A percentile compares a stretch with the other conserved stretches of the same genome.
Evolutionary conservation across 2,888 invertebrate species (phyloP).

Genomic region (Yponomeuta plumbellus): DNA sequence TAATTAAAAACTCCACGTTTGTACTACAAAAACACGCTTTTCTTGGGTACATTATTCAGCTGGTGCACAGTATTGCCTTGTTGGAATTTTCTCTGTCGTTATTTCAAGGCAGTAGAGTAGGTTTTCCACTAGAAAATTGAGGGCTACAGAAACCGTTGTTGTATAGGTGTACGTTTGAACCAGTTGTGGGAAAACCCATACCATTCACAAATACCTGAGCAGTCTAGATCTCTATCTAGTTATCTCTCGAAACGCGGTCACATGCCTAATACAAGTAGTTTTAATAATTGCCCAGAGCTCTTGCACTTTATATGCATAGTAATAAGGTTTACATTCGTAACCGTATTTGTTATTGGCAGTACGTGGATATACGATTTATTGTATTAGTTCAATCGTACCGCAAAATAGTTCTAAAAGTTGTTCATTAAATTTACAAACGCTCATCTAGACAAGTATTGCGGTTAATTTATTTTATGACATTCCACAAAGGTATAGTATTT

Average conservation of each 20-base stretch:
- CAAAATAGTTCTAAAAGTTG: no score
- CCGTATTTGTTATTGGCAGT: not conserved
- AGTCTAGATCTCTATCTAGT: slow-evolving; percentile 55
- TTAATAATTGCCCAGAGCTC: not conserved
- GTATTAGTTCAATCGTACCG: not conserved
- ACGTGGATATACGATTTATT: not conserved
- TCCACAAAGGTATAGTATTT: no score
- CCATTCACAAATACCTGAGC: slow-evolving; percentile 42
- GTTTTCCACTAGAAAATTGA: not conserved
- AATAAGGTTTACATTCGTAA: not conserved
- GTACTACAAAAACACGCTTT: not conserved
- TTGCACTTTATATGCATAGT: not conserved
- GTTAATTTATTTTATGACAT: no score
- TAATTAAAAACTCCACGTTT: not conserved
- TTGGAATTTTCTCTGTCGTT: not conserved
- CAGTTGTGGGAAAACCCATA: slow-evolving; percentile 23
- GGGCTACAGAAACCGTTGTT: not conserved
- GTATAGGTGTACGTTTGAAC: not conserved
- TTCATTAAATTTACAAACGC: no score
- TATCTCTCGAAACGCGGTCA: slow-evolving; percentile 48
- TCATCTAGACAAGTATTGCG: no score
- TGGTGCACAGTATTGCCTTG: not conserved
- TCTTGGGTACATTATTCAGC: not conserved
- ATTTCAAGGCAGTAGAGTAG: not conserved
- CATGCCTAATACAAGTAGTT: slow-evolving; percentile 23